Base-by-base conservation (phyloP, 2,888 invertebrate species). In the Pandemis heparana region DNA sequence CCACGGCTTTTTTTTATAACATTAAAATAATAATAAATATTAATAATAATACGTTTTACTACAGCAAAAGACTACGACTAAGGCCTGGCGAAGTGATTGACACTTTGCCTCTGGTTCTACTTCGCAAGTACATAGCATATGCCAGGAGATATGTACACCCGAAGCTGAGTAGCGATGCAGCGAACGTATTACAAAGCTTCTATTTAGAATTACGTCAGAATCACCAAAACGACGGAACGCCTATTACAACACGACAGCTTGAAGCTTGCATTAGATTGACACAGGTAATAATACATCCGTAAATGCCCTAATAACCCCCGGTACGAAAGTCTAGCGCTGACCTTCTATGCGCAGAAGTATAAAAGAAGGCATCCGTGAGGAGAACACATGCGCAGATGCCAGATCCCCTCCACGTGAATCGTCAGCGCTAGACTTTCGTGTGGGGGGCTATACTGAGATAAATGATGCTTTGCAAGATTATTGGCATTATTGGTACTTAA, bases 91-190 rank as follows among this genome's bases (percentile, higher is more conserved):
- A 97, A 83, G 89, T 91, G 0, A 87, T 97, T 46, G 97, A 98
- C 85, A 92, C 96, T 5, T 91, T 99, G 73, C 97, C 99, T 0
- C 95, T 96, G 66, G 95, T 95, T 68, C 89, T 98, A 63, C 95
- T 99, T 5, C 96, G 98, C 75, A 99, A 98, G 92, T 99, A 98
- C 85, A 97, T 99, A 68, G 97, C 97, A 0, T 99, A 99, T 89
- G 98, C 98, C 0, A 96, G 97, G 76, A 96, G 98, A 87, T 98
- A 98, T 89, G 97, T 98, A 0, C 96, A 97, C 78, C 98, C 99
- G 0, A 95, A 95, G 81, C 93, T 99, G 18, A 96, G 96, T 48
- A 86, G 90, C 0, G 96, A 96, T 69, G 98, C 99, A 3, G 96
- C 96, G 4, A 90, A 92, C 75, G 92, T 96, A 0, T 87, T 98